Conservation (phyloP, 2,888 invertebrate genomes). For the Phytoseiulus persimilis region DNA sequence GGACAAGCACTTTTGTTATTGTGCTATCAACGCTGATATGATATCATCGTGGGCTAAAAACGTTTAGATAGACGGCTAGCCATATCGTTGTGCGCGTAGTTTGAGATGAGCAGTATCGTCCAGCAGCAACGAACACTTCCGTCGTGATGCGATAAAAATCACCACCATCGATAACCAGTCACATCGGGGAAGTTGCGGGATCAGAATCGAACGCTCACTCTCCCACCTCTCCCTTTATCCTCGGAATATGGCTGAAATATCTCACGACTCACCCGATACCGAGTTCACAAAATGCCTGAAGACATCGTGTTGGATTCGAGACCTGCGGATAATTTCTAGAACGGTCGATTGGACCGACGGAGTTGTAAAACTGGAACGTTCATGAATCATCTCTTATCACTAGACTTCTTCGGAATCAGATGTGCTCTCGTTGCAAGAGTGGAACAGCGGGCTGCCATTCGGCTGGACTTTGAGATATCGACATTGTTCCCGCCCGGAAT, state of each 20-base stretch:
- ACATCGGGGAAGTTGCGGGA: too few relatives aligned
- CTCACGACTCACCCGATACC: too few relatives aligned
- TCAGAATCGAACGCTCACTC: too few relatives aligned
- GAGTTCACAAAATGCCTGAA: too few relatives aligned
- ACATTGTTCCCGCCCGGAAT: neutral
- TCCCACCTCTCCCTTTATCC: too few relatives aligned
- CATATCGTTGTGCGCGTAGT: neutral
- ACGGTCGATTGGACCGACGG: too few relatives aligned
- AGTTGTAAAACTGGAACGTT: too few relatives aligned
- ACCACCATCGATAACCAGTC: neutral
- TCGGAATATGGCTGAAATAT: too few relatives aligned
- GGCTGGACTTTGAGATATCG: neutral
- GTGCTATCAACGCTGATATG: neutral
- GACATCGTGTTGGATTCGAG: too few relatives aligned
- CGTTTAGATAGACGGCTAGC: neutral
- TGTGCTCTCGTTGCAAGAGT: neutral
- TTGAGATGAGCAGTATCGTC: neutral
- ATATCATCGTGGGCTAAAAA: neutral
- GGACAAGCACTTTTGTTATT: neutral
- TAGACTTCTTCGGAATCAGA: neutral
- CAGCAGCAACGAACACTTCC: neutral
- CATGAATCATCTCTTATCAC: neutral
- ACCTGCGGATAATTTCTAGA: too few relatives aligned
- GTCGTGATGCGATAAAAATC: neutral
- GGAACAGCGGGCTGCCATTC: neutral